Evolutionary conservation across 2,888 invertebrate genomes (phyloP).

Genomic region (Conomelus anceps): DNA sequence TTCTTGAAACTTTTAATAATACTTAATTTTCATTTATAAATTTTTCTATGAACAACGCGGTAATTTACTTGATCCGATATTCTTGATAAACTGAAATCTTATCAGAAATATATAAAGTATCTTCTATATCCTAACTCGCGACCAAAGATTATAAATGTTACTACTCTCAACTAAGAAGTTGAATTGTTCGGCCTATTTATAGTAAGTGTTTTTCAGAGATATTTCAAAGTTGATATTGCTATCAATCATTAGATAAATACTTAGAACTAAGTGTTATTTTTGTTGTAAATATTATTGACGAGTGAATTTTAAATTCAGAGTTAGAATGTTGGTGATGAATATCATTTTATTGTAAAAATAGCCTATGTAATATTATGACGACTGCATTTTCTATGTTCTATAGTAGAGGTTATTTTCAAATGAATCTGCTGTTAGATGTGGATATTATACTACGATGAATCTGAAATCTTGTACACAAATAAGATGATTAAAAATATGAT

Average conservation of each 20-base stretch:
- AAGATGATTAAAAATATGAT: background rate
- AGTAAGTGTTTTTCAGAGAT: background rate
- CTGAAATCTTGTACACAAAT: background rate
- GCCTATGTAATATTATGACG: background rate
- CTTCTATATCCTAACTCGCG: background rate
- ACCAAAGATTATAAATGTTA: background rate
- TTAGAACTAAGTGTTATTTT: background rate
- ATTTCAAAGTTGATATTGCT: background rate
- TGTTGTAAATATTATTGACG: background rate
- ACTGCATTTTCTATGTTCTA: background rate
- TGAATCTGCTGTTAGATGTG: background rate
- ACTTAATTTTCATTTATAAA: no score
- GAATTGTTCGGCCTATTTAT: background rate
- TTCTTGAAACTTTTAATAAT: no score
- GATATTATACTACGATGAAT: background rate
- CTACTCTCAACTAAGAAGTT: background rate
- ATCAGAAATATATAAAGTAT: background rate
- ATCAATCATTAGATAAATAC: background rate
- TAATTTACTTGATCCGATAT: no score
- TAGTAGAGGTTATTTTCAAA: background rate
- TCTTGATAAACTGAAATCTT: no score
- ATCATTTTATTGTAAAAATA: background rate
- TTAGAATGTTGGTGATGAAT: background rate
- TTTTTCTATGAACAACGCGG: no score
- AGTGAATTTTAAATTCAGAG: background rate